phyloP scores from a whole-genome alignment of 2,888 invertebrate species.

The Agapostemon virescens region DNA sequence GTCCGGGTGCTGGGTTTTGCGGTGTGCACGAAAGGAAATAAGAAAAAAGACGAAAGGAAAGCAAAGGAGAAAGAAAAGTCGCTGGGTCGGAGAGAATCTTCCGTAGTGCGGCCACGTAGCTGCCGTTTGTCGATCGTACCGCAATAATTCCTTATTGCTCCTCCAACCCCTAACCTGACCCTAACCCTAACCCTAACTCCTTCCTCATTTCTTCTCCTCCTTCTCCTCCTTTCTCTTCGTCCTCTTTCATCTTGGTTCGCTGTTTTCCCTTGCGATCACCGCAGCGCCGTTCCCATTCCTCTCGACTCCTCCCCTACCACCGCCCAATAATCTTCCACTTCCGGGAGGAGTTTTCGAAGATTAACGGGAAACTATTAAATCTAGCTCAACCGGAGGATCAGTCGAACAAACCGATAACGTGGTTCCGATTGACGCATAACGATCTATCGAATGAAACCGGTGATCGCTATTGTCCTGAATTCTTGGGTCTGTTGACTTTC shows the following conservation, averaged over 20 bases:
- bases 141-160: constrained; percentile 81
- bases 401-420: constrained; percentile 61
- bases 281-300: not conserved
- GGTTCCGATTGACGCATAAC: constrained; percentile 47
- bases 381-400: constrained; percentile 64
- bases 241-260: constrained; percentile 19
- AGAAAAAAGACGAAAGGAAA: constrained; percentile 57
- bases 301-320: constrained; percentile 11
- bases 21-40: constrained; percentile 41
- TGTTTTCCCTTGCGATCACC: constrained; percentile 11
- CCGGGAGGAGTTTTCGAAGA: constrained; percentile 60
- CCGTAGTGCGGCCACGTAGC: constrained; percentile 79
- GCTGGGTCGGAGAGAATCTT: constrained; percentile 68
- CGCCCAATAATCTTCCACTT: constrained; percentile 57
- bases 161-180: constrained; percentile 71
- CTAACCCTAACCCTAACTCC: constrained; percentile 69
- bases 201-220: constrained; percentile 61
- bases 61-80: constrained; percentile 53
- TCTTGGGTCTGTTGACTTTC: constrained; percentile 1
- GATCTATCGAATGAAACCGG: constrained; percentile 36
- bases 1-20: constrained; percentile 50
- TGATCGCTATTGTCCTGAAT: constrained; percentile 6
- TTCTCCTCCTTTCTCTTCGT: constrained; percentile 12
- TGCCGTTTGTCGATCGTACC: constrained; percentile 81
- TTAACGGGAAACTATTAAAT: constrained; percentile 69